Base-by-base conservation (phyloP, 2,797 vertebrate genomes). In the Pipistrellus pipistrellus region DNA sequence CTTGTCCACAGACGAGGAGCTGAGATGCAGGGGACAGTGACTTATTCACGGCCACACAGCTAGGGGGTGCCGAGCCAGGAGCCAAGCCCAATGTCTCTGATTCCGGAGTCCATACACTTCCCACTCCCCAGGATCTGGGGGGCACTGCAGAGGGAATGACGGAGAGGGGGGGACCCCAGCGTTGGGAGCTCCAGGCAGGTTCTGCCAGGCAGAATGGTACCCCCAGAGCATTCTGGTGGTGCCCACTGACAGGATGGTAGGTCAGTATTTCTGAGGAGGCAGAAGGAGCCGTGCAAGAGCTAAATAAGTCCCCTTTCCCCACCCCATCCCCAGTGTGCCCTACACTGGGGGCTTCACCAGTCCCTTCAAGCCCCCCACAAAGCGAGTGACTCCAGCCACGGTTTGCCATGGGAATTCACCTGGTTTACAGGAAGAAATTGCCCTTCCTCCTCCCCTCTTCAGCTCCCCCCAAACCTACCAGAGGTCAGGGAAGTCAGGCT, bases 221-320 rank as follows among this genome's bases (percentile, higher is more conserved):
- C 4, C 35, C 3, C 0, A 44, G 51, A 18, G 3, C 1, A 2
- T 17, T n/a, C 15, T 0, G 23, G n/a, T 10, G 27, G 12, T 38
- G 1, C 51, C 25, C 48, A 2, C 66, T 0, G 12, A 57, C 0
- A 21, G n/a, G 64, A 53, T 2, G 25, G 32, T 14, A 14, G 20
- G 3, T 5, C 8, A 32, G 11, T 38, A 20, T 55, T 78, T 87
- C 83, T 55, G 41, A 68, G 72, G 41, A 68, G 2, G 8, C 23
- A 89, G 71, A 68, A 87, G 30, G 48, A 84, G 64, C 71, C 51
- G 6, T 11, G 13, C 2, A 25, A 51, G 20, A 64, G 38, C 85
- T 23, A 30, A 83, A 46, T 27, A 32, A 0, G 14, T n/a, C 55
- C 30, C 38, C 78, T 66, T 75, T 62, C 57, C 44, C 32, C 21